phyloP scores from a whole-genome alignment of 1,140 invertebrate genomes.

The Bursaphelenchus mucronatus region DNA sequence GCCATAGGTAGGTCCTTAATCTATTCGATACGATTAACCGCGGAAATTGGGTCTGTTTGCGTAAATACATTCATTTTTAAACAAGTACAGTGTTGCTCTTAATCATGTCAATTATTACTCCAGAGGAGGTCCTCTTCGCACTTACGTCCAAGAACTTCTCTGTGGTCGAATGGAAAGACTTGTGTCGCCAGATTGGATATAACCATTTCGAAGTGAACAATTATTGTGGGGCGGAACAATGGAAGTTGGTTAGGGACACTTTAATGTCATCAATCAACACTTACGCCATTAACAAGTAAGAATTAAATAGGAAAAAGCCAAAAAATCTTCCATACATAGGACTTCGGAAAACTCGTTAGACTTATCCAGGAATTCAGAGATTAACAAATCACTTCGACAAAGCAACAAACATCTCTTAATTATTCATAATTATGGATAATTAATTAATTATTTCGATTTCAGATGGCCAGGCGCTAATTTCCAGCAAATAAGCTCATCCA shows the following conservation, averaged over 20 bases:
- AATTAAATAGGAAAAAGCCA: neutral
- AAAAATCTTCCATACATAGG: no score
- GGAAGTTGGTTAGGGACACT: constrained; percentile 40
- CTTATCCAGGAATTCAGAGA: no score
- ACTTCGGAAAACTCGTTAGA: no score
- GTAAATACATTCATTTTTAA: constrained; percentile 18
- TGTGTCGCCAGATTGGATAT: constrained; percentile 48
- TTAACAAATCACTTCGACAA: no score
- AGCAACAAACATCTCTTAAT: no score
- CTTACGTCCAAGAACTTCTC: constrained; percentile 41
- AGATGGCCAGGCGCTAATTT: constrained; percentile 27
- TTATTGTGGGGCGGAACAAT: constrained; percentile 39
- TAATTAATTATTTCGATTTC: constrained; percentile 14
- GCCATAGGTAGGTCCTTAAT: constrained; percentile 25
- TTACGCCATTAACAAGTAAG: neutral
- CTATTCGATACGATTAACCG: neutral
- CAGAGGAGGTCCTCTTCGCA: constrained; percentile 33
- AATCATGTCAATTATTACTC: constrained; percentile 20
- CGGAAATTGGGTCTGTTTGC: constrained; percentile 7
- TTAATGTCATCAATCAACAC: constrained; percentile 26
- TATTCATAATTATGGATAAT: neutral
- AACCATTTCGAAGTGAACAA: constrained; percentile 34
- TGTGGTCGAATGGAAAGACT: constrained; percentile 40
- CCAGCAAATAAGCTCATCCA: constrained; percentile 17
- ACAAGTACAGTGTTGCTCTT: constrained; percentile 6